Evolutionary conservation across 30 jellyfish, hydroid and myxozoan species (phyloP), one percentile per base, ranked within the genome.

Genomic region (Clytia hemisphaerica): DNA sequence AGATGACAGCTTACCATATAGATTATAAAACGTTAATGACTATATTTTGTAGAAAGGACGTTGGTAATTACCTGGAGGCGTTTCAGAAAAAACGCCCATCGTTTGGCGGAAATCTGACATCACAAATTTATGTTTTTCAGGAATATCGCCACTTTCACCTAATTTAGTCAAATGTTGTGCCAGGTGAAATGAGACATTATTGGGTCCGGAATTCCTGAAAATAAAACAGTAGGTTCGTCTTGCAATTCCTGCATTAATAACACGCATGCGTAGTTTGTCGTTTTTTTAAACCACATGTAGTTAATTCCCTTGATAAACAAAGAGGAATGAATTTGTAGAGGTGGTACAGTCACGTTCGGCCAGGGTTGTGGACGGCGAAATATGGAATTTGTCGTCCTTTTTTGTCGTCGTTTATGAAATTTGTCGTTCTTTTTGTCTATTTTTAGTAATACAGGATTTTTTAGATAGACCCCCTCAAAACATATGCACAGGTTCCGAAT

Each of bases 81-180:
- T 42, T 58, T 83, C 95, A 4, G 95, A 75, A 78, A 83, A 83
- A 10, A 83, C 86, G 6, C 86, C 95, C 71, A 83, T 29, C 1
- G 95, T 66, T 71, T 83, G 95, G n/a, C 81, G 67, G 19, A 83
- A 80, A 67, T 83, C 95, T 0, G 95, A 83, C 95, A 83, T 83
- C 34, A 68, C 42, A 38, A 83, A 55, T 67, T 67, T 83, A 51
- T 83, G 95, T 9, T 67, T 79, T 15, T 80, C 85, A 12, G 92
- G 95, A 30, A 83, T 26, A 9, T 79, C 59, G 4, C 69, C 51
- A 34, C 85, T 92, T 49, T 75, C 82, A 33, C 94, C 94, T 18
- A 40, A 57, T 36, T 79, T 61, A n/a, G 80, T 58, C 15, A 79
- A n/a, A n/a, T 57, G 25, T 38, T 31, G 26, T 7, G 70, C 70